These are phyloP conservation scores for Chrysopilus asiliformis DNA, from an alignment of 2,888 invertebrate genomes.

Conservation along the genomic window DNA sequence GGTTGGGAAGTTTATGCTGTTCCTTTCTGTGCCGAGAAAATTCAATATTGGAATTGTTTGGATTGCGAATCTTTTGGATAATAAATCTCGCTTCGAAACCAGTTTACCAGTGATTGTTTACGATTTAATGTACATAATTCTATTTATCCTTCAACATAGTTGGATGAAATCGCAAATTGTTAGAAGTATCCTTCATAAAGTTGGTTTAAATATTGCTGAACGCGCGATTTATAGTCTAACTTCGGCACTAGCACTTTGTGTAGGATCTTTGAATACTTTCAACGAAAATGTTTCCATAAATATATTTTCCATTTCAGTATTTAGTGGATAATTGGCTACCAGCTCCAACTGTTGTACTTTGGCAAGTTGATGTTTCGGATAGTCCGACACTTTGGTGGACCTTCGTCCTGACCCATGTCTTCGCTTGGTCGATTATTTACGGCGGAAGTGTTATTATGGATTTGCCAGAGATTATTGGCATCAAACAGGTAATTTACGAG, in stretches of 20 bases:
- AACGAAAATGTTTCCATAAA: background rate
- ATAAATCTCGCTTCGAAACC: slow-evolving; percentile 27
- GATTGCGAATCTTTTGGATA: slow-evolving; percentile 32
- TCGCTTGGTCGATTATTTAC: slow-evolving; percentile 45
- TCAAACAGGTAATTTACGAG: slow-evolving; percentile 40
- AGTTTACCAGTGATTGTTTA: slow-evolving; percentile 34
- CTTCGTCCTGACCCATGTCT: slow-evolving; percentile 38
- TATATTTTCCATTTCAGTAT: slow-evolving; percentile 28
- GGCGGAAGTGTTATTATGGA: slow-evolving; percentile 49
- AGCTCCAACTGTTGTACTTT: slow-evolving; percentile 38
- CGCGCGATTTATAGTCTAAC: slow-evolving; percentile 39
- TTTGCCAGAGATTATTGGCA: slow-evolving; percentile 43
- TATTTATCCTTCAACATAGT: slow-evolving; percentile 46
- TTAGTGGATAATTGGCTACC: slow-evolving; percentile 40
- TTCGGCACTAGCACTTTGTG: slow-evolving; percentile 24
- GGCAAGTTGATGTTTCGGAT: slow-evolving; percentile 40
- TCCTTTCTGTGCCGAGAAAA: slow-evolving; percentile 39
- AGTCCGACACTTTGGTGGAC: slow-evolving; percentile 37
- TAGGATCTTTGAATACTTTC: background rate
- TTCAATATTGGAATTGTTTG: slow-evolving; percentile 25
- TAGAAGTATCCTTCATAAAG: slow-evolving; percentile 35
- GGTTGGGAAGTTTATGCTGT: slow-evolving; percentile 40
- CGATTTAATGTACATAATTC: slow-evolving; percentile 38
- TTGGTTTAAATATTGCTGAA: slow-evolving; percentile 35
- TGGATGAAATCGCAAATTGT: slow-evolving; percentile 38